Evolutionary conservation across 2,113 vertebrate genomes (phyloP), one percentile per base, ranked within the genome.

Genomic region (Perca fluviatilis): DNA sequence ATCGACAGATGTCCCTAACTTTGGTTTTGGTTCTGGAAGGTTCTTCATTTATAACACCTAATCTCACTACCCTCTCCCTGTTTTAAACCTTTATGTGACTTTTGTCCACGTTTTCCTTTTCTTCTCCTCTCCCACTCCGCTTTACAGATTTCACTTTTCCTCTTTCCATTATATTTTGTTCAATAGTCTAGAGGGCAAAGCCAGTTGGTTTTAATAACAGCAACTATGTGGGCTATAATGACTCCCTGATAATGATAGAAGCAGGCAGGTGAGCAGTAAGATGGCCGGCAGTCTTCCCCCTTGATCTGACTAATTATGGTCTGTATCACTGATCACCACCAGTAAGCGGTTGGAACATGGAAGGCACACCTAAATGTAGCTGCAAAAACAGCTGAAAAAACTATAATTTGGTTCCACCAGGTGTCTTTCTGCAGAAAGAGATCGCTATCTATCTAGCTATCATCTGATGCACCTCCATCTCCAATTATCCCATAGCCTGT

Each of bases 261-360:
- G 13, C 19, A 53, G 74, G 50, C 3, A 71, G 47, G 15, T 63
- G 49, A 77, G 61, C 25, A 27, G 76, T 15, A 2, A 66, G 23
- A 78, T 53, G 63, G 67, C 67, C 5, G 12, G 46, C 33, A 53
- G 75, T 58, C 40, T 9, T 3, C 47, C 40, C 63, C 63, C 70
- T 53, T 89, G 80, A 84, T 85, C 46, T 12, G 74, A 60, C 50
- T 87, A 76, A 89, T 91, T 69, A 84, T 58, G 40, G 30, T 40
- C 23, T 77, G 83, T 46, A 65, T 23, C 1, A 15, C 27, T 69
- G 69, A 70, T 74, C 21, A 27, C 40, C 61, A 62, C 56, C 64
- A 58, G 63, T 3, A 2, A 76, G 83, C 43, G 63, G 67, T 63
- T 50, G 67, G 27, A 68, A 15, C 67, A 74, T 46, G 66, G 61